Percentiles rank a stretch among this genome's conserved stretches.
Conservation (phyloP, 2,888 invertebrate species). For the Rotaria magnacalcarata region DNA sequence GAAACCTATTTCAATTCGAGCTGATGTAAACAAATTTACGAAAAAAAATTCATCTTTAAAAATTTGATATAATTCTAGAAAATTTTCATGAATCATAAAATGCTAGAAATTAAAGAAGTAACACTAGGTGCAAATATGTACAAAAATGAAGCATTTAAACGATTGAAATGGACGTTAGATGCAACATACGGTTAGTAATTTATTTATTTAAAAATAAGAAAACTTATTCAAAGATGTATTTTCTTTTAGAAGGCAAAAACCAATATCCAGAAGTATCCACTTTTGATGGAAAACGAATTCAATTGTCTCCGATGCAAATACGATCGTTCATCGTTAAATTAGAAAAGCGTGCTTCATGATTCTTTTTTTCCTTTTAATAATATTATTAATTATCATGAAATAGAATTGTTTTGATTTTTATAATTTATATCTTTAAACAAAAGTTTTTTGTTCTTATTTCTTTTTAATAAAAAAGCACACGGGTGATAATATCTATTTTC, state of each 20-base stretch:
- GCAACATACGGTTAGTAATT: neutral
- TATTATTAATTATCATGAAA: too few species aligned
- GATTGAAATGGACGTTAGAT: neutral
- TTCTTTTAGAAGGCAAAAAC: conserved; percentile 9
- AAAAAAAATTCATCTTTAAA: neutral
- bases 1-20: neutral
- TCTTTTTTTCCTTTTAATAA: too few species aligned
- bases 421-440: neutral
- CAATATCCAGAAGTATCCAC: neutral
- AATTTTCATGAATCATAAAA: neutral
- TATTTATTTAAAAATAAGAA: neutral
- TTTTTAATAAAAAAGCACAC: neutral
- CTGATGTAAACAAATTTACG: neutral
- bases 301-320: conserved; percentile 45
- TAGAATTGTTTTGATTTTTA: neutral
- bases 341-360: neutral
- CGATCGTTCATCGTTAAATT: conserved; percentile 39
- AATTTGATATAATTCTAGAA: neutral
- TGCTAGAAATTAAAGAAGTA: conserved; percentile 36
- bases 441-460: neutral
- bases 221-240: neutral
- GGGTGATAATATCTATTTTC: neutral
- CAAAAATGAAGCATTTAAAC: conserved; percentile 32
- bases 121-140: conserved; percentile 42
- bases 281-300: neutral